Conservation (phyloP, 2,113 vertebrate species). For the Caloenas nicobarica region DNA sequence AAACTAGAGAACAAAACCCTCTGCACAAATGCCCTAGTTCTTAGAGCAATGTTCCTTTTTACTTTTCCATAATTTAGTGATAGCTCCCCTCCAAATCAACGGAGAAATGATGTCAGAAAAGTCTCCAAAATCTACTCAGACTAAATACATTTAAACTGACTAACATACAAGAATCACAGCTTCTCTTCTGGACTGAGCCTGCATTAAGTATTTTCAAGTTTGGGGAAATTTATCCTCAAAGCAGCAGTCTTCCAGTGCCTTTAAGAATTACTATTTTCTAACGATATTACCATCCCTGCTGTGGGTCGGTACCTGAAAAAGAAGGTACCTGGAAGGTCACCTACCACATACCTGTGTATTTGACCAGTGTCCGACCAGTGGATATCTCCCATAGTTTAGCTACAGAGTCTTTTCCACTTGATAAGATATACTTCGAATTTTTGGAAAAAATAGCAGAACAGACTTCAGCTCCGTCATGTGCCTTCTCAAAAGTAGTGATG, state of each 20-base stretch:
- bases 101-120: not conserved
- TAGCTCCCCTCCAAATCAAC: not conserved
- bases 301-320: not conserved
- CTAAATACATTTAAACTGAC: fast-evolving
- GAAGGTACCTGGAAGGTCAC: not conserved
- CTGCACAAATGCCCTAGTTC: not conserved
- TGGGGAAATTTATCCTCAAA: not conserved
- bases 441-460: slow-evolving; percentile 97
- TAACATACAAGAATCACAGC: not conserved
- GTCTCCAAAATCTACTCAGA: not conserved
- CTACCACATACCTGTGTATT: slow-evolving; percentile 89
- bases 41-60: not conserved
- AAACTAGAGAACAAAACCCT: not conserved
- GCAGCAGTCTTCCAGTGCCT: not conserved
- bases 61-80: not conserved
- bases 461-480: slow-evolving; percentile 93
- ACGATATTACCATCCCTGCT: not conserved
- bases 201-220: not conserved
- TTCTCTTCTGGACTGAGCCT: not conserved
- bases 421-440: slow-evolving; percentile 97
- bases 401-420: slow-evolving; percentile 97
- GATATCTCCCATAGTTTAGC: slow-evolving; percentile 99
- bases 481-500: slow-evolving; percentile 94
- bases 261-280: not conserved
- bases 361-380: slow-evolving; percentile 92